These are phyloP conservation scores for Micronycteris hirsuta DNA, from an alignment of 2,113 vertebrate species.

Conservation along the genomic window DNA sequence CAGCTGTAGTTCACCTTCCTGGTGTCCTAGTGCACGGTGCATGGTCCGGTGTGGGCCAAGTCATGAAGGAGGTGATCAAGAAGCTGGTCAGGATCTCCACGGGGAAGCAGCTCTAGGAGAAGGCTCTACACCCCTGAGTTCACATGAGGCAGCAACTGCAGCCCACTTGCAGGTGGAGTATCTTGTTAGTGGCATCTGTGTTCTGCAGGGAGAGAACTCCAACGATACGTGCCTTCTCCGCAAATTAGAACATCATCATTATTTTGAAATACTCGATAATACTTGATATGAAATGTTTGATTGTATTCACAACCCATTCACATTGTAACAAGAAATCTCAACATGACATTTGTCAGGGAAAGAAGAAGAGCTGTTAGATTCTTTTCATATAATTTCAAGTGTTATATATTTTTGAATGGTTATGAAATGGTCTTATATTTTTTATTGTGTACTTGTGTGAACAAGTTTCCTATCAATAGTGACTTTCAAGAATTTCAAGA, in stretches of 20 bases:
- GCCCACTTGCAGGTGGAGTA: neutral
- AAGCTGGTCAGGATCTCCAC: neutral
- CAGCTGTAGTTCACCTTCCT: neutral
- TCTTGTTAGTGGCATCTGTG: neutral
- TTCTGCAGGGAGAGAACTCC: neutral
- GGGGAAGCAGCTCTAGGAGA: neutral
- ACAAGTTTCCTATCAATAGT: conserved; percentile 17
- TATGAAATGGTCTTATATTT: conserved; percentile 42
- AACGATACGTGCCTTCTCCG: neutral
- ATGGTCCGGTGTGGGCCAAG: fast-evolving
- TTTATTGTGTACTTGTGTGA: conserved; percentile 45
- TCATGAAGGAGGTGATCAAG: neutral
- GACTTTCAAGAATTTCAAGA: conserved; percentile 45
- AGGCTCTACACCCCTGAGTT: neutral
- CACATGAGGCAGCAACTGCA: neutral
- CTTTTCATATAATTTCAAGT: conserved; percentile 53
- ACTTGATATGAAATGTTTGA: neutral
- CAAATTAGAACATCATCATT: conserved; percentile 10
- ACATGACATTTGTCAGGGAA: conserved; percentile 19
- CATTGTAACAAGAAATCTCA: conserved; percentile 2
- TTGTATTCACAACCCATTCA: conserved; percentile 4
- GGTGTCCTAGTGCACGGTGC: neutral
- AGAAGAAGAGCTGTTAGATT: conserved; percentile 26
- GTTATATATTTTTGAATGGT: conserved; percentile 31
- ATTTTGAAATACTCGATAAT: conserved; percentile 48